A percentile compares a stretch with the other conserved stretches of the same genome.
These are phyloP conservation scores for Hydroisotoma schaefferi DNA, from an alignment of 2,888 invertebrate genomes.

Conservation along the genomic window DNA sequence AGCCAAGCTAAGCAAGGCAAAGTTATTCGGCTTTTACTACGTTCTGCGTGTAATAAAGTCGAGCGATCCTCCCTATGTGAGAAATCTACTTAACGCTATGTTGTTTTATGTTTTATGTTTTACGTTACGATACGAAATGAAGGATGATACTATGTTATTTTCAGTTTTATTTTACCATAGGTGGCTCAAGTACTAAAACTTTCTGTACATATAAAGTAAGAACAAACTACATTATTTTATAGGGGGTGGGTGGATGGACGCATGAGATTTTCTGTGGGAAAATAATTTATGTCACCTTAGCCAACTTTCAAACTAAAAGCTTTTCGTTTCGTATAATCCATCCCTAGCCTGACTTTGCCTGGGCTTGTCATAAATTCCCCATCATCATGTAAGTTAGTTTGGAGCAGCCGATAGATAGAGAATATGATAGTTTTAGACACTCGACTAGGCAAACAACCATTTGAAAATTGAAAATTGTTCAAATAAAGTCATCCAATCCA, in stretches of 20 bases:
- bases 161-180: too few relatives aligned
- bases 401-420: too few relatives aligned
- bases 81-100: not conserved
- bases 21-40: too few relatives aligned
- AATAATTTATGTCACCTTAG: slow-evolving; percentile 15
- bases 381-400: not conserved
- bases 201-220: too few relatives aligned
- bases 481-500: slow-evolving; percentile 43
- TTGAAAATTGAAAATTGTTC: slow-evolving; percentile 49
- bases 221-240: too few relatives aligned
- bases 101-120: too few relatives aligned
- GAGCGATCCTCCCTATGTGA: not conserved
- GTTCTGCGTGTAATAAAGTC: not conserved
- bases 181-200: not conserved
- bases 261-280: slow-evolving; percentile 2
- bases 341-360: not conserved
- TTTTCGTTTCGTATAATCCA: not conserved
- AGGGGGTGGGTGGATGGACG: slow-evolving; percentile 4
- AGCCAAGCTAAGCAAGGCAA: too few relatives aligned
- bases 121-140: not conserved
- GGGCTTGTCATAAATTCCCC: not conserved
- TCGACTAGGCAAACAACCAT: slow-evolving; percentile 47
- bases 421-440: slow-evolving; percentile 35
- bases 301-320: slow-evolving; percentile 1
- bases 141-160: too few relatives aligned